A percentile compares a stretch with the other conserved stretches of the same genome.
Evolutionary conservation across 2,797 vertebrate species (phyloP).

Genomic region (Crocodylus rhombifer): DNA sequence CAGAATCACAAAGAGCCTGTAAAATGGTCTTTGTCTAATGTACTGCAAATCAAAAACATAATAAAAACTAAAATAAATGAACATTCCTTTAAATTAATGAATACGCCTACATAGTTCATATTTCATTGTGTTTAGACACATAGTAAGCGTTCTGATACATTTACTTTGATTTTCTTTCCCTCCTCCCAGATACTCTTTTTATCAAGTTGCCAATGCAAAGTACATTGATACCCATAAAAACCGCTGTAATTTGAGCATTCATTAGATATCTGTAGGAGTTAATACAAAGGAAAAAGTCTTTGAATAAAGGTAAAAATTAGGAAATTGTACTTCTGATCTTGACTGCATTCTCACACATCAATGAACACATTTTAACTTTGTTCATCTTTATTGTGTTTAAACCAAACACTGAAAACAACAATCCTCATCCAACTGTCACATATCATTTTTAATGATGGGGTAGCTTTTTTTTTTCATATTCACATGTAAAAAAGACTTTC

Average conservation of each 20-base stretch:
- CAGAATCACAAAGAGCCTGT: constrained; percentile 55
- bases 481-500: constrained; percentile 61
- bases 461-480: constrained; percentile 79
- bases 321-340: constrained; percentile 76
- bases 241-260: constrained; percentile 67
- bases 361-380: constrained; percentile 76
- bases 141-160: constrained; percentile 65
- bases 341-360: constrained; percentile 71
- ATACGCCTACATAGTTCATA: constrained; percentile 62
- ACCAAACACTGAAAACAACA: constrained; percentile 73
- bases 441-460: constrained; percentile 76
- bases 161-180: constrained; percentile 60
- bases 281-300: constrained; percentile 76
- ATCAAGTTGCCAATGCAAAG: constrained; percentile 60
- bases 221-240: constrained; percentile 40
- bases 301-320: constrained; percentile 77
- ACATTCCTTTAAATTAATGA: constrained; percentile 62
- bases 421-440: constrained; percentile 65
- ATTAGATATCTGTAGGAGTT: constrained; percentile 79
- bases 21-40: constrained; percentile 62
- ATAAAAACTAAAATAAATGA: constrained; percentile 66
- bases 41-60: constrained; percentile 54
- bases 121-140: constrained; percentile 73
- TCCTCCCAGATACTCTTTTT: constrained; percentile 63
- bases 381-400: constrained; percentile 75